Base-by-base conservation (phyloP, 2,797 vertebrate genomes). In the Pitangus sulphuratus region DNA sequence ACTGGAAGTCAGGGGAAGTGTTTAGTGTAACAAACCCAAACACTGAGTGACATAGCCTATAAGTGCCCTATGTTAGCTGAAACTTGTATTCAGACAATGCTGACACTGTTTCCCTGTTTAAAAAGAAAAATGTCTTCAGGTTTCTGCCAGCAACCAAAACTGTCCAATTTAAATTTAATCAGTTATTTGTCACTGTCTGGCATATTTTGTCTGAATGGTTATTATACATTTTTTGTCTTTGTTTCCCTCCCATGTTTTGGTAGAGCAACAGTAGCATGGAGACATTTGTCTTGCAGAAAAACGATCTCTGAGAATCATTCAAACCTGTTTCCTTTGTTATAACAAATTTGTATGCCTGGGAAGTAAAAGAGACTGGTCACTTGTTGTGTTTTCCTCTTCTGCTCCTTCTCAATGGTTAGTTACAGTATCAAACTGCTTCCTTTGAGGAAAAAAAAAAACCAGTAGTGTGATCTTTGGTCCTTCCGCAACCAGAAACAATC, bases 151-250 rank as follows among this genome's bases (percentile, higher is more conserved):
- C 21, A 77, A 81, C 40, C 30, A 37, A 79, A 53, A 26, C 84
- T 84, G 50, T 62, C 51, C 82, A 86, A 51, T 96, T 97, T 91
- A 76, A 78, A 87, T 96, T 93, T 95, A 84, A 89, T 95, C 82
- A 80, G 26, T 93, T 94, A 72, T 96, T 97, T 98, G 77, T 96
- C 72, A 51, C 53, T 91, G 74, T 71, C 84, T 95, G 78, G 81
- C 56, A 21, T 87, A 57, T 72, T 69, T 39, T 86, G n/a, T 80
- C 68, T 85, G 22, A 65, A 24, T 51, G 44, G 28, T 79, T 91
- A 58, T 81, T 77, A 80, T 47, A 54, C 7, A 11, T 86, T 90
- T 87, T 90, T 91, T 93, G 40, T 57, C 70, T 92, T 94, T 85
- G 18, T 84, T 75, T 89, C 5, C 16, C 22, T 28, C 28, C 9